Base-by-base conservation (phyloP, 1,140 invertebrate species). In the Batillaria attramentaria region DNA sequence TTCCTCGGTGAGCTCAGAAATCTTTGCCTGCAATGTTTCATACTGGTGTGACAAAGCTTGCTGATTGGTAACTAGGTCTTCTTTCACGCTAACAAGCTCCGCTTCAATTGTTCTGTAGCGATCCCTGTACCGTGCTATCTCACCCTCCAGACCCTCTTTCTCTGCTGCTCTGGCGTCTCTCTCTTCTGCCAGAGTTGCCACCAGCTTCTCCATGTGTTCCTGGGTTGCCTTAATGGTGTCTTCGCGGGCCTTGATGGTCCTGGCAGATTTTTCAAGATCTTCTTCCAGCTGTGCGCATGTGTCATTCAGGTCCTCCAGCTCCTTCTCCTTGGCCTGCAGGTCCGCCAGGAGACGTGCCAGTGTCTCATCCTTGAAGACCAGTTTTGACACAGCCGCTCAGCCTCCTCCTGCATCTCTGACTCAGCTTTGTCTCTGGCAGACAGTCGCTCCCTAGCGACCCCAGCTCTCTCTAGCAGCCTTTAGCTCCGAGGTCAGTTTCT, bases 251-350 rank as follows among this genome's bases (percentile, higher is more conserved):
- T 35, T 66, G 28, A 78, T 20, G 46, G 78, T 79, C 35, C 41
- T 42, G 39, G 78, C 77, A n/a, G 81, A 50, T 4, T 79, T 72
- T 33, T 79, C 79, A 20, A 82, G 74, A 66, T 81, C 77, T 31
- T 81, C 80, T 68, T 62, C 74, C 54, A 81, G 37, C 54, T 83
- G 77, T 2, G 80, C 62, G 18, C 78, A 72, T 2, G 73, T 39
- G 24, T 83, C 78, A 35, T 81, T 20, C 10, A 35, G 41, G 18
- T 42, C 28, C 4, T 60, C 60, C 16, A 50, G 28, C 35, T 37
- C 33, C 3, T 35, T 39, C 6, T 6, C n/a, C 72, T 74, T 60
- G 65, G 16, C 31, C 35, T 60, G 46, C 35, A 50, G 16, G 31
- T 43, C 16, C 42, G 43, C 20, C 35, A 28, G 41, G 35, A 2